Base-by-base conservation (phyloP, 2,888 invertebrate species). In the Eremobia ochroleuca region DNA sequence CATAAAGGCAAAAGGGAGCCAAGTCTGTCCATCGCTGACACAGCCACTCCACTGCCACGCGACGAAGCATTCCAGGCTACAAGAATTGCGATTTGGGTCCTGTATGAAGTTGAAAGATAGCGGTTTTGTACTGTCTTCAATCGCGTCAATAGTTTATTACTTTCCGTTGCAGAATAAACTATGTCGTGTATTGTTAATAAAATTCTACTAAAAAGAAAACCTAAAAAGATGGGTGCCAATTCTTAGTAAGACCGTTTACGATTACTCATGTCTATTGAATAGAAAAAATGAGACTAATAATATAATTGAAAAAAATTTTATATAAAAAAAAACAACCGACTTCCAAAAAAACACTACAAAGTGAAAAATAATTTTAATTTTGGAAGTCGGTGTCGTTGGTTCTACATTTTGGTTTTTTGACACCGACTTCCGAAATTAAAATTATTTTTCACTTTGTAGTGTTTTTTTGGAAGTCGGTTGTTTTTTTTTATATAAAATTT, bases 1-100 rank as follows among this genome's bases (percentile, higher is more conserved):
- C 92, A 94, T 93, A 94, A 94, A 94, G 90, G 89, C 92, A 88
- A 82, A 90, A 90, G 91, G 92, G 90, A 92, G 94, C 92, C 92
- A 94, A 94, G 90, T 92, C 90, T 83, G 92, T 91, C 92, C 91
- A 90, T 90, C 87, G 94, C 94, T 94, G 94, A 94, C 94, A 90
- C 91, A 94, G 94, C 92, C 92, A 93, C 93, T 94, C 91, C 70
- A 86, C 88, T 91, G 91, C 91, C 91, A 91, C 90, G 86, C 88
- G 85, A 90, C 83, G 82, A 82, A 86, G 81, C 83, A 81, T 76
- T 77, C 77, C 82, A 73, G 87, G 92, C 90, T 87, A 90, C 73
- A 71, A 89, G 83, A 88, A 59, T 49, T 49, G 85, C 87, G 89
- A 76, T 59, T 74, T 72, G n/a, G 4, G 8, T 65, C 8, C n/a